Percentiles rank a stretch among this genome's conserved stretches.
Conservation (phyloP, 2,888 invertebrate genomes). For the Drosophila robusta region DNA sequence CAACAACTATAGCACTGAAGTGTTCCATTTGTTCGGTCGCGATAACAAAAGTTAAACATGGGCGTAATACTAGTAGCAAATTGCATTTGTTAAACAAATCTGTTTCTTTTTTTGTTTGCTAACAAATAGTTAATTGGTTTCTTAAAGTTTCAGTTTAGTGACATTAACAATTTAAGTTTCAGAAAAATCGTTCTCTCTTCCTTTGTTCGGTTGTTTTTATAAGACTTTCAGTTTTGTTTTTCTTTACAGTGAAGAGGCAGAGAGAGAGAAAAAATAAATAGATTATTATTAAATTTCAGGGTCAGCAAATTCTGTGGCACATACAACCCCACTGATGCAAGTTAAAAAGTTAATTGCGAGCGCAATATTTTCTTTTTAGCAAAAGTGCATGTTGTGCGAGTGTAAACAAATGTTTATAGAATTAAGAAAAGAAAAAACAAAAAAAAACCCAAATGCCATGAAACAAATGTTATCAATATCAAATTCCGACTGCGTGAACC, state of each 20-base stretch:
- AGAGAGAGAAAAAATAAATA: too few species aligned
- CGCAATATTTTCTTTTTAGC: too few species aligned
- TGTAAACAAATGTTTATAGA: constrained; percentile 15
- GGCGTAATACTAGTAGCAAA: constrained; percentile 51
- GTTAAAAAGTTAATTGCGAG: too few species aligned
- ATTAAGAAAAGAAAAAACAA: constrained; percentile 1
- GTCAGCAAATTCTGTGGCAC: too few species aligned
- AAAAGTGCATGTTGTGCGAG: background rate
- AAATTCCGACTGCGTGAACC: constrained; percentile 37
- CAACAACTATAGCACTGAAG: constrained; percentile 22
- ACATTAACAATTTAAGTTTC: constrained; percentile 5
- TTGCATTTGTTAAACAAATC: background rate
- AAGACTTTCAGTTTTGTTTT: too few species aligned
- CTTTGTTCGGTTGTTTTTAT: too few species aligned
- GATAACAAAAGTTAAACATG: constrained; percentile 53
- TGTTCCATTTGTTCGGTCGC: constrained; percentile 14
- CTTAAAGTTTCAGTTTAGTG: constrained; percentile 26
- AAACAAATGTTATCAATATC: constrained; percentile 19
- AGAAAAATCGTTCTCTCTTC: too few species aligned
- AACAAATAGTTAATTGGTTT: constrained; percentile 5
- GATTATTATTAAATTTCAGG: too few species aligned
- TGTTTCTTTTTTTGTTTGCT: constrained; percentile 3
- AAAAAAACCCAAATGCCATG: background rate
- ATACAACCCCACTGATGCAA: too few species aligned
- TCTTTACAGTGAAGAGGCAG: too few species aligned